Evolutionary conservation across 2,797 vertebrate species (phyloP).

Genomic region (Aplochiton taeniatus): DNA sequence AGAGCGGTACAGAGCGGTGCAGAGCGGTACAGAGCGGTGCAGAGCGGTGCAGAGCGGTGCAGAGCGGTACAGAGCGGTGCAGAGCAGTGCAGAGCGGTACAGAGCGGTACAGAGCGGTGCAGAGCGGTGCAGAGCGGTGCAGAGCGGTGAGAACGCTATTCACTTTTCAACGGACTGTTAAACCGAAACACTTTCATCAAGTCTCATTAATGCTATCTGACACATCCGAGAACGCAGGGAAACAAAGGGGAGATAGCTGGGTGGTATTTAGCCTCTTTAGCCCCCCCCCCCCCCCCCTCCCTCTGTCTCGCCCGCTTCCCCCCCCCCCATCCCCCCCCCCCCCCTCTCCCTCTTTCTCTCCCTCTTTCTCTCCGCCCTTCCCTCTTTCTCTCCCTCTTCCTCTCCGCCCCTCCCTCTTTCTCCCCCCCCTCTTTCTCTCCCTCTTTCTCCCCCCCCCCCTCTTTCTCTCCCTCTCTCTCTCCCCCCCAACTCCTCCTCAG

Average conservation of each 20-base stretch:
- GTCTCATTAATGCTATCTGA: slow-evolving; percentile 58
- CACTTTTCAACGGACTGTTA: slow-evolving; percentile 18
- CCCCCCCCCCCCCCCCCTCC: slow-evolving; percentile 10
- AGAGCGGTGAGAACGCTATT: slow-evolving; percentile 7
- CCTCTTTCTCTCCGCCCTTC: no score
- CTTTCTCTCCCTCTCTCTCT: no score
- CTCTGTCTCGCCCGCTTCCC: slow-evolving; percentile 10
- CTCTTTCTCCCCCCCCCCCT: no score
- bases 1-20: no score
- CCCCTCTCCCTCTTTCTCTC: no score
- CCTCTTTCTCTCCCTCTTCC: neutral
- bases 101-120: no score
- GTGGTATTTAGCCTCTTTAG: slow-evolving; percentile 52
- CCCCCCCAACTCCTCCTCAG: slow-evolving; percentile 23
- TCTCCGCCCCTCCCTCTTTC: slow-evolving; percentile 19
- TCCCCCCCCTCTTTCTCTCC: slow-evolving; percentile 11
- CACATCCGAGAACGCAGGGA: slow-evolving; percentile 38
- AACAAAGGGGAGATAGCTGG: slow-evolving; percentile 43
- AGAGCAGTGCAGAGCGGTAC: no score
- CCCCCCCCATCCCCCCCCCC: no score
- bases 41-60: no score
- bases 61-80: no score
- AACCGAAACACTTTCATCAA: slow-evolving; percentile 55
- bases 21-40: no score
- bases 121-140: no score